These are phyloP conservation scores for Takifugu flavidus DNA, from an alignment of 2,113 vertebrate genomes.

Conservation along the genomic window DNA sequence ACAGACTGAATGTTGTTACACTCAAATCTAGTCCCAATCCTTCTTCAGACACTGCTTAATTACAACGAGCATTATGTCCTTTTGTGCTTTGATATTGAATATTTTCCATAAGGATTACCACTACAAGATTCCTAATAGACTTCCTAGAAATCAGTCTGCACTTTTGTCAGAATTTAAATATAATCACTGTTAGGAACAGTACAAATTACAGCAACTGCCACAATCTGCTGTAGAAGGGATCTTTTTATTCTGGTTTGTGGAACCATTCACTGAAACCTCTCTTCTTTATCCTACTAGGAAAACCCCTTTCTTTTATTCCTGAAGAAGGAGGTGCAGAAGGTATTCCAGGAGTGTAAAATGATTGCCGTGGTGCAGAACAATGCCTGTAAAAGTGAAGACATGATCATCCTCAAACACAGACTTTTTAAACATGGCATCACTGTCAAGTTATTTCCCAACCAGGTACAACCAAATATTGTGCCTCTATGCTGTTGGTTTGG, in stretches of 20 bases:
- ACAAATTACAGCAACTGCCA: too few relatives aligned
- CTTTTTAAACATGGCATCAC: constrained; percentile 78
- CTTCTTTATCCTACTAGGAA: constrained; percentile 66
- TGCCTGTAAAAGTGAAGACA: constrained; percentile 69
- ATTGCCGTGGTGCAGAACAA: constrained; percentile 85
- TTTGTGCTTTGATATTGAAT: background rate
- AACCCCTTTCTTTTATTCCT: constrained; percentile 59
- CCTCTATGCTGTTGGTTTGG: background rate
- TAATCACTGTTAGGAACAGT: too few relatives aligned
- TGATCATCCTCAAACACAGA: constrained; percentile 72
- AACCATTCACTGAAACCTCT: background rate
- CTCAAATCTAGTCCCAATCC: background rate
- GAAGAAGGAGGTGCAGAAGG: constrained; percentile 64
- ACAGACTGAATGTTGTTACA: too few relatives aligned
- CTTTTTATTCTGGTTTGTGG: background rate
- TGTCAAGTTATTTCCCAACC: constrained; percentile 81
- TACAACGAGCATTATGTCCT: background rate
- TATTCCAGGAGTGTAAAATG: constrained; percentile 81
- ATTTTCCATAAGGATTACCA: background rate
- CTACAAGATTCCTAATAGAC: too few relatives aligned
- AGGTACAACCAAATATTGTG: constrained; percentile 62
- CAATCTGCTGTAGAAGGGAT: too few relatives aligned
- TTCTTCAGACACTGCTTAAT: background rate
- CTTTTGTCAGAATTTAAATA: too few relatives aligned
- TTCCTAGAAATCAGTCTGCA: too few relatives aligned